phyloP scores from a whole-genome alignment of 2,113 vertebrate species.

The Oplegnathus fasciatus region DNA sequence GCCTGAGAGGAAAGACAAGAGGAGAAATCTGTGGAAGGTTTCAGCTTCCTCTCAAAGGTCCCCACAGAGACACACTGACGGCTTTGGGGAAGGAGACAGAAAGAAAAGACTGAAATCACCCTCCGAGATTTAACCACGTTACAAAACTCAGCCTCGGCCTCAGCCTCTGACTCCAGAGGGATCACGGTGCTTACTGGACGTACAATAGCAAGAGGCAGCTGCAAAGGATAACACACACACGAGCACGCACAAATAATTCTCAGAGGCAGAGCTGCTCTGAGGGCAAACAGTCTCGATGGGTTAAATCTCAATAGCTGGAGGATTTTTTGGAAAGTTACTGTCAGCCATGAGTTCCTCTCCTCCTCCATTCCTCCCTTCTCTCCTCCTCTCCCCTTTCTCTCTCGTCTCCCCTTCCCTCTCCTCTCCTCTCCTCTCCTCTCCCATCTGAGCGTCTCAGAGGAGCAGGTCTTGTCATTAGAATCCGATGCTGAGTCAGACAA shows the following conservation, averaged over 20 bases:
- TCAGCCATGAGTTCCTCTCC: background rate
- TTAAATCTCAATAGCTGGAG: background rate
- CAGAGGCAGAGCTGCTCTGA: conserved; percentile 8
- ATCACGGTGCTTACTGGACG: background rate
- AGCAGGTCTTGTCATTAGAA: conserved; percentile 44
- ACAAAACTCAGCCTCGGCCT: background rate
- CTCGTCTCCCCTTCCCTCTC: no score
- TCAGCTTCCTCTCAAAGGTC: background rate
- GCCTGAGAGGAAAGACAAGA: background rate
- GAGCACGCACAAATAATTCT: background rate
- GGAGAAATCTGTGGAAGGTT: background rate
- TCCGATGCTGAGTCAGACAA: conserved; percentile 59
- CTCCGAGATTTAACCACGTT: background rate
- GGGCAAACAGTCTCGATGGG: background rate
- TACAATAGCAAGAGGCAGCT: background rate
- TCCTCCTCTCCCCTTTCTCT: no score
- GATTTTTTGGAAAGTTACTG: background rate
- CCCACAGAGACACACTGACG: background rate
- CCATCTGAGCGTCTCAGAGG: conserved; percentile 53
- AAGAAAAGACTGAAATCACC: background rate
- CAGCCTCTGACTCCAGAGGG: background rate
- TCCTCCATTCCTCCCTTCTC: background rate
- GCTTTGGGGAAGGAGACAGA: background rate
- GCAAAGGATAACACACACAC: background rate
- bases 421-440: background rate